phyloP scores from a whole-genome alignment of 2,113 vertebrate species.

The human region DNA sequence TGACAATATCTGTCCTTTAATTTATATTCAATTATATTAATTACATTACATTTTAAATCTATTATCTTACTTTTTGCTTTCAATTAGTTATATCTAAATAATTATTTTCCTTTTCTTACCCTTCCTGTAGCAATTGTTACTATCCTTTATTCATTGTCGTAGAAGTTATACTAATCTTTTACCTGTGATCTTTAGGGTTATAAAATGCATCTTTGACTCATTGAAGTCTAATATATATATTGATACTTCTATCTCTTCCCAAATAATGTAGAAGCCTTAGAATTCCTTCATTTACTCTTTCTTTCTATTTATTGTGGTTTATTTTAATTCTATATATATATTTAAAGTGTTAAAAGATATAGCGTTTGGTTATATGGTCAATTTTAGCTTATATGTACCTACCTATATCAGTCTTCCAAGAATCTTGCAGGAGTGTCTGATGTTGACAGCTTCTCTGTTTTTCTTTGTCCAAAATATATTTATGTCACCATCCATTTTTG shows the following conservation, averaged over 20 bases:
- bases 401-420: background rate
- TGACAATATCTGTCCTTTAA: background rate
- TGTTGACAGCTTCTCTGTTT: background rate
- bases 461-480: background rate
- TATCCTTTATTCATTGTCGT: background rate
- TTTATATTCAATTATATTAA: background rate
- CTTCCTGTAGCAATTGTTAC: background rate
- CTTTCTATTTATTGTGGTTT: background rate
- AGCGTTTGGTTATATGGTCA: background rate
- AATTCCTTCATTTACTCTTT: background rate
- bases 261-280: background rate
- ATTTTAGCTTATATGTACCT: background rate
- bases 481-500: background rate
- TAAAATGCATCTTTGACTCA: background rate
- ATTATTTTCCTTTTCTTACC: background rate
- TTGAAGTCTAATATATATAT: background rate
- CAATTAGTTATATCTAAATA: background rate
- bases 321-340: background rate
- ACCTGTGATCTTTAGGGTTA: background rate
- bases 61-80: background rate
- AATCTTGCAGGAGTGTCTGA: background rate
- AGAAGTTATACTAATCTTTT: background rate
- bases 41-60: background rate
- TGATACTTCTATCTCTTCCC: background rate
- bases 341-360: background rate